Conservation (phyloP, 2,113 vertebrate genomes). For the Orthonyx spaldingii region DNA sequence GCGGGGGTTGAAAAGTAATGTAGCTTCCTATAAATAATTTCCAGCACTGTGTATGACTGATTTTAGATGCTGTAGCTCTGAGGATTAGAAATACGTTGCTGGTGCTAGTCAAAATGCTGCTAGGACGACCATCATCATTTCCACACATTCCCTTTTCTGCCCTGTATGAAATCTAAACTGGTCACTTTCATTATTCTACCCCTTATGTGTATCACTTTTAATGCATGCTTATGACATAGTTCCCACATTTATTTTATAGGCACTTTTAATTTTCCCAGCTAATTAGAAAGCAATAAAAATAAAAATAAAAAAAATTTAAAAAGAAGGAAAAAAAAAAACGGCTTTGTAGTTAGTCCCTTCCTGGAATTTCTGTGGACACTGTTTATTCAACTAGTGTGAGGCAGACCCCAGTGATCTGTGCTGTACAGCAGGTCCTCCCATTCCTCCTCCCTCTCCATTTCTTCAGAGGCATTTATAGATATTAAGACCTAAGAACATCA, state of each 20-base stretch:
- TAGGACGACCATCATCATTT: background rate
- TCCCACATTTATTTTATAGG: background rate
- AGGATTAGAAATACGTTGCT: background rate
- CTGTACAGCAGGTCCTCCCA: background rate
- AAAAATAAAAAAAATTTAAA: background rate
- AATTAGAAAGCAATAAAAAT: background rate
- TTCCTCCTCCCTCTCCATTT: background rate
- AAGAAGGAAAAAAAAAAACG: accelerated
- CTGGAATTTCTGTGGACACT: background rate
- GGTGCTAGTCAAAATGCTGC: background rate
- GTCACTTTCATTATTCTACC: background rate
- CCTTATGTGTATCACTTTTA: background rate
- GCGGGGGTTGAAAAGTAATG: background rate
- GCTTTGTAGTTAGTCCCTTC: background rate
- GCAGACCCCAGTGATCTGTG: background rate
- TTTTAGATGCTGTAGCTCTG: background rate
- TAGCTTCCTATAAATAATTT: background rate
- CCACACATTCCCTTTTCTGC: background rate
- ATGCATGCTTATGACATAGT: background rate
- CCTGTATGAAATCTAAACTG: background rate
- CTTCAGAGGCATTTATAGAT: background rate
- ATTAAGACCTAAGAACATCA: background rate
- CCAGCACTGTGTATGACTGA: background rate
- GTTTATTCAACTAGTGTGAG: background rate
- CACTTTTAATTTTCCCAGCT: background rate